Evolutionary conservation across 2,113 vertebrate species (phyloP), one percentile per base, ranked within the genome.

Genomic region (Opisthocomus hoazin): DNA sequence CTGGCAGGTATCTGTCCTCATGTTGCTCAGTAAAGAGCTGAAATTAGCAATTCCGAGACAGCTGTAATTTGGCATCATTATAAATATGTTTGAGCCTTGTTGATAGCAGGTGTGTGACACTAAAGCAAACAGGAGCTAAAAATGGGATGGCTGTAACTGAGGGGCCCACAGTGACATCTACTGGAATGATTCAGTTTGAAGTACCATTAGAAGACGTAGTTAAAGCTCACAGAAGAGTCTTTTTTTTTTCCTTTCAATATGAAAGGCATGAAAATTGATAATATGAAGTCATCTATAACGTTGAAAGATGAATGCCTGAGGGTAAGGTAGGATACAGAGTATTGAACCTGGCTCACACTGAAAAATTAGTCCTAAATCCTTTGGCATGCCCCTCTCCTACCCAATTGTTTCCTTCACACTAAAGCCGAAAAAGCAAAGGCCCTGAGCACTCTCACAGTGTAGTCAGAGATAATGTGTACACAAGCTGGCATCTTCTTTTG

Each of bases 151-250:
- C 45, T 69, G 76, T 12, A 64, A 97, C 92, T 90, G 61, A 51
- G 94, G 91, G 71, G 84, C 53, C 75, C 97, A 97, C 97, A 98
- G 97, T 97, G 97, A 98, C 98, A 98, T 95, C 98, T 98, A 76
- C 97, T 96, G 98, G 97, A 94, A 20, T 5, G 4, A 41, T n/a
- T 51, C 54, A 9, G 65, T 68, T 78, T 15, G 64, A 70, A 69
- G 37, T 34, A n/a, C 22, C 48, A 4, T 16, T 20, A 12, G 32
- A 39, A 94, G 54, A 57, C 4, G 1, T 5, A 0, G 6, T 20
- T 24, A 53, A 24, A 51, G 7, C 34, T 58, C 56, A 3, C 34
- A 15, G 8, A 5, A 37, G 32, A 75, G 18, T 12, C 18, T 22
- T 69, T 53, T 68, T 57, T 39, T 71, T 61, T 46, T 30, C 19